Evolutionary conservation across 2,888 invertebrate species (phyloP).

Genomic region (Margaritifera margaritifera): DNA sequence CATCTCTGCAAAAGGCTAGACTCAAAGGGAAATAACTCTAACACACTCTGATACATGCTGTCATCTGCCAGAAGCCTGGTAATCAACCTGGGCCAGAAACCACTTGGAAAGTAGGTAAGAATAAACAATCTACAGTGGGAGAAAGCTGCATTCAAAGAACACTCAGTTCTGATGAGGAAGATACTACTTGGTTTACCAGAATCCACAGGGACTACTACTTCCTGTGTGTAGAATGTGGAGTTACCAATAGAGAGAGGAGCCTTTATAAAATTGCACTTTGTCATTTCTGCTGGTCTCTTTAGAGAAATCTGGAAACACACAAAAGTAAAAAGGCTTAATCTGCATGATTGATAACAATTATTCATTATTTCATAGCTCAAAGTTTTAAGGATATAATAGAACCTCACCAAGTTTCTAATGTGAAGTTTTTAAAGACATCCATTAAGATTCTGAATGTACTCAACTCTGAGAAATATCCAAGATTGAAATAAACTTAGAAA

Average conservation of each 20-base stretch:
- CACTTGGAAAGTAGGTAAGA: constrained; percentile 97
- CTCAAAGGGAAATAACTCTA: constrained; percentile 49
- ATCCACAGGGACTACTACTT: not conserved
- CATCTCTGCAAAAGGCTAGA: constrained; percentile 43
- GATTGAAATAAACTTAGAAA: too few relatives aligned
- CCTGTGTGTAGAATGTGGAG: constrained; percentile 20
- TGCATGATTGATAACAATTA: too few relatives aligned
- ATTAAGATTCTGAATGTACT: too few relatives aligned
- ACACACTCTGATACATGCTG: constrained; percentile 45
- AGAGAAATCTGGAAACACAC: constrained; percentile 27
- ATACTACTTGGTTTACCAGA: constrained; percentile 9
- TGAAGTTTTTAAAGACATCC: too few relatives aligned
- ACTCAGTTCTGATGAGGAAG: constrained; percentile 36
- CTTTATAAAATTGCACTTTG: constrained; percentile 8
- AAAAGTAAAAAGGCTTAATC: too few relatives aligned
- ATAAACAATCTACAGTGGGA: constrained; percentile 72
- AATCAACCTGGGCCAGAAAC: constrained; percentile 96
- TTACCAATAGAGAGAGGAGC: constrained; percentile 11
- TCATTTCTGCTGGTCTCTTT: constrained; percentile 21
- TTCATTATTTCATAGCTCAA: too few relatives aligned
- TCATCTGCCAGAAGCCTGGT: constrained; percentile 92
- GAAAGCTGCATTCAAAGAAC: constrained; percentile 54
- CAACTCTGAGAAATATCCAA: too few relatives aligned
- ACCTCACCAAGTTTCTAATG: too few relatives aligned
- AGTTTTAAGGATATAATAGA: too few relatives aligned